Evolutionary conservation across 2,888 invertebrate genomes (phyloP), one percentile per base, ranked within the genome.

Genomic region (Brachyptera risi): DNA sequence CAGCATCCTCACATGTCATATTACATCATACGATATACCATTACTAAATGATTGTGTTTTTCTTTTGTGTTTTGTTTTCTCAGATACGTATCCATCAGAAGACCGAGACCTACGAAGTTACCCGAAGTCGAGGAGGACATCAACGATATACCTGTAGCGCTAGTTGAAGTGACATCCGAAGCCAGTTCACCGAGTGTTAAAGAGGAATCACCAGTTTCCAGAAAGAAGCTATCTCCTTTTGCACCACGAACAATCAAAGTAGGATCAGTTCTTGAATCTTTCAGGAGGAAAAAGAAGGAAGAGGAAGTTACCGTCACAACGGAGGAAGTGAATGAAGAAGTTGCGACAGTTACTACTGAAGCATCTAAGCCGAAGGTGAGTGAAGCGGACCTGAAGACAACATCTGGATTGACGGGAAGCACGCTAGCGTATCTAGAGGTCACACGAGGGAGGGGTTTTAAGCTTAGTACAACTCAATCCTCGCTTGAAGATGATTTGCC

Each of bases 1-100:
- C 31, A 31, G 31, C 31, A 31, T 7, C 31, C 5, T 11, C 5
- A 31, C 31, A 31, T 31, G 11, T 7, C 5, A 31, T 11, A 31
- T 11, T 11, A 31, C 31, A 5, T 31, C 5, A 7, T 11, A 7
- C 31, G 31, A 31, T n/a, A n/a, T n/a, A n/a, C 31, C 7, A 31
- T 31, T 7, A 31, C 31, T 7, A 7, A 11, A 31, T 11, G 31
- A 31, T 31, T 11, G 5, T 11, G 11, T 7, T 11, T 31, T 31
- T 7, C 51, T 59, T 31, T n/a, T n/a, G n/a, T n/a, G n/a, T n/a
- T 9, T 51, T 62, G 59, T 64, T 13, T 63, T 67, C 68, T 7
- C 66, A 78, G 78, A 62, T 79, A 79, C 66, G 72, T 74, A 17
- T 76, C 71, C 51, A 68, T 75, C 13, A 73, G 47, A n/a, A 31